phyloP scores from a whole-genome alignment of 2,113 vertebrate species.

The Macquaria australasica region DNA sequence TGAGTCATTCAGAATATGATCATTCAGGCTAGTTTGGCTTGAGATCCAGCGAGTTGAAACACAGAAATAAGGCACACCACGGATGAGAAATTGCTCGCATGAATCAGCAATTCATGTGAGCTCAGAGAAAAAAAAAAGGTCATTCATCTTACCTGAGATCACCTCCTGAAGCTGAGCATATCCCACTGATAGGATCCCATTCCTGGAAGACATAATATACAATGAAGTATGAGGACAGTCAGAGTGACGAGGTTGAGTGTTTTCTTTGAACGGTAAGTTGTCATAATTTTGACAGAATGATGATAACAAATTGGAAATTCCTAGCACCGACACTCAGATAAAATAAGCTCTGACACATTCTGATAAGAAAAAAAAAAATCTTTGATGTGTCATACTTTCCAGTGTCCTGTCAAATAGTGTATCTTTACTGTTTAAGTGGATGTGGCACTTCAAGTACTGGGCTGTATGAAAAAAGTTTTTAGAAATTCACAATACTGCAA shows the following conservation, averaged over 20 bases:
- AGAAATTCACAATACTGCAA: background rate
- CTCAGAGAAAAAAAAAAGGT: background rate
- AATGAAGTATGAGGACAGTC: conserved; percentile 8
- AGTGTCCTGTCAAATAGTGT: background rate
- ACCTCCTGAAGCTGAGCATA: background rate
- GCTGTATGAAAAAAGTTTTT: background rate
- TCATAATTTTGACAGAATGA: background rate
- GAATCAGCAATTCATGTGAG: conserved; percentile 43
- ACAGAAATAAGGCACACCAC: conserved; percentile 1
- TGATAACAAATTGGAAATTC: conserved; percentile 33
- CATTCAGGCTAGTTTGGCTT: background rate
- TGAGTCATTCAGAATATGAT: conserved; percentile 33
- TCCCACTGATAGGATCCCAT: conserved; percentile 6
- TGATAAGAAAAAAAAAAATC: background rate
- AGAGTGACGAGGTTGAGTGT: background rate
- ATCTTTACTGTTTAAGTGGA: background rate
- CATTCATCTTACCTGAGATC: conserved; percentile 66
- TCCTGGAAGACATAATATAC: conserved; percentile 51
- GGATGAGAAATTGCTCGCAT: background rate
- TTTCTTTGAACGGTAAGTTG: background rate
- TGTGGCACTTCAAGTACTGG: background rate
- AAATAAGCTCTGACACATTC: conserved; percentile 2
- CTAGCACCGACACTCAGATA: background rate
- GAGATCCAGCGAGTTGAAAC: conserved; percentile 13
- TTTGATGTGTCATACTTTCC: conserved; percentile 39